Percentiles rank a stretch among this genome's conserved stretches.
Evolutionary conservation across 2,797 vertebrate genomes (phyloP).

Genomic region (Coccyzus lansbergi): DNA sequence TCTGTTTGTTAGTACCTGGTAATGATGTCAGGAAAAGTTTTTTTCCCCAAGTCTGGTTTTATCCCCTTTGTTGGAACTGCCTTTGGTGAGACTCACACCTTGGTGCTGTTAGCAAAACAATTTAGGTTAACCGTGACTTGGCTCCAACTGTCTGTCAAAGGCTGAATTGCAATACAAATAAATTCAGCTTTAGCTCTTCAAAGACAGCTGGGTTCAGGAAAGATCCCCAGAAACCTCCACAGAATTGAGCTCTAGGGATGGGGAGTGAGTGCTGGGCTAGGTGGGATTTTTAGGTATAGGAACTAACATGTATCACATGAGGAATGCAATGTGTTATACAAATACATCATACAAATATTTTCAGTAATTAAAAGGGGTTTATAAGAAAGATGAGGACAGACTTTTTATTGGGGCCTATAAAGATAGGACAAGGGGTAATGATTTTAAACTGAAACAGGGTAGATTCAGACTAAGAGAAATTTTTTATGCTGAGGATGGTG

Average conservation of each 20-base stretch:
- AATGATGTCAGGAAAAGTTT: slow-evolving; percentile 52
- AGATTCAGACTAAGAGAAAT: neutral
- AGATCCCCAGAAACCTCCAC: neutral
- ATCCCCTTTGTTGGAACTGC: slow-evolving; percentile 53
- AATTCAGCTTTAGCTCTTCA: slow-evolving; percentile 52
- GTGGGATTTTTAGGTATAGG: neutral
- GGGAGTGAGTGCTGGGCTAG: neutral
- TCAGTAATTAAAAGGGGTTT: fast-evolving
- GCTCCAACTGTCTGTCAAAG: slow-evolving; percentile 75
- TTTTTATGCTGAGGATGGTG: fast-evolving
- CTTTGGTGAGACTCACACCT: slow-evolving; percentile 64
- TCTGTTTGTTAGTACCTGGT: slow-evolving; percentile 38
- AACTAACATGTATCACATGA: fast-evolving
- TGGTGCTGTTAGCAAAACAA: slow-evolving; percentile 61
- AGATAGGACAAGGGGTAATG: fast-evolving
- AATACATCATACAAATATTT: neutral
- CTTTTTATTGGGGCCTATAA: neutral
- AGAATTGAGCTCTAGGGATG: neutral
- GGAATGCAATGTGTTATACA: fast-evolving
- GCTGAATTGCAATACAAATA: slow-evolving; percentile 75
- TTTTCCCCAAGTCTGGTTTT: slow-evolving; percentile 7
- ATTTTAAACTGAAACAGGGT: neutral
- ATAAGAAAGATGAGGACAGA: neutral
- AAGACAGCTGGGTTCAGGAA: slow-evolving; percentile 17
- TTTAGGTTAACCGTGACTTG: slow-evolving; percentile 62